phyloP scores from a whole-genome alignment of 1,140 invertebrate genomes.

The Diorhabda elongata region DNA sequence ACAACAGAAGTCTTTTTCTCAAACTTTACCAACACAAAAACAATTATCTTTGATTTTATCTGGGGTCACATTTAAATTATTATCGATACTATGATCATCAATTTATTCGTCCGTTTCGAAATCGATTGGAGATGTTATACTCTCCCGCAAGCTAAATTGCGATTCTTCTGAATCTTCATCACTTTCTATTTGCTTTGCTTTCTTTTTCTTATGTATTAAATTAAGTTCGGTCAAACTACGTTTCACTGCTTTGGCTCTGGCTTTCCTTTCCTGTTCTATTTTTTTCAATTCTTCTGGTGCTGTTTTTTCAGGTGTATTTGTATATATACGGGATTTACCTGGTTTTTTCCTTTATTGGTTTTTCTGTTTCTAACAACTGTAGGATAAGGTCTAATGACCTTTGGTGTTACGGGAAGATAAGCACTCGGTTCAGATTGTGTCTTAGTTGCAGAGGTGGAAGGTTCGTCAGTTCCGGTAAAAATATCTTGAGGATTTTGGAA shows the following conservation, averaged over 20 bases:
- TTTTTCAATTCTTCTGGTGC: constrained; percentile 16
- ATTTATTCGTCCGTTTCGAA: constrained; percentile 7
- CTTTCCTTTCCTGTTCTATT: background rate
- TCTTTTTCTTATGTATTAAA: constrained; percentile 9
- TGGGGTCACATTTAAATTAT: constrained; percentile 5
- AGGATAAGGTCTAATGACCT: too few species aligned
- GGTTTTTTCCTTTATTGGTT: too few species aligned
- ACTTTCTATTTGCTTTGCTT: constrained; percentile 9
- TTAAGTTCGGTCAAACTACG: background rate
- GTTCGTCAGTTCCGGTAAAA: too few species aligned
- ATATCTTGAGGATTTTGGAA: too few species aligned
- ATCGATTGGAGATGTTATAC: constrained; percentile 7
- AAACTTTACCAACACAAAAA: constrained; percentile 16
- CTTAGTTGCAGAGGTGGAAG: constrained; percentile 11
- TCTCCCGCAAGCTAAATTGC: constrained; percentile 8
- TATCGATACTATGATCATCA: constrained; percentile 3
- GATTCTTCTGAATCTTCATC: background rate
- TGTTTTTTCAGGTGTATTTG: constrained; percentile 19
- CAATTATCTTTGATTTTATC: constrained; percentile 11
- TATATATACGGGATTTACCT: constrained; percentile 17
- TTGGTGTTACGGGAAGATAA: background rate
- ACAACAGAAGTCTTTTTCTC: constrained; percentile 11
- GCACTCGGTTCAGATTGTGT: background rate
- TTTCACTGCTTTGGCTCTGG: background rate
- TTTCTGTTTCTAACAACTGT: too few species aligned